Percentiles rank a stretch among this genome's conserved stretches.
These are phyloP conservation scores for Bombyx huttoni DNA, from an alignment of 2,888 invertebrate genomes.

Conservation along the genomic window DNA sequence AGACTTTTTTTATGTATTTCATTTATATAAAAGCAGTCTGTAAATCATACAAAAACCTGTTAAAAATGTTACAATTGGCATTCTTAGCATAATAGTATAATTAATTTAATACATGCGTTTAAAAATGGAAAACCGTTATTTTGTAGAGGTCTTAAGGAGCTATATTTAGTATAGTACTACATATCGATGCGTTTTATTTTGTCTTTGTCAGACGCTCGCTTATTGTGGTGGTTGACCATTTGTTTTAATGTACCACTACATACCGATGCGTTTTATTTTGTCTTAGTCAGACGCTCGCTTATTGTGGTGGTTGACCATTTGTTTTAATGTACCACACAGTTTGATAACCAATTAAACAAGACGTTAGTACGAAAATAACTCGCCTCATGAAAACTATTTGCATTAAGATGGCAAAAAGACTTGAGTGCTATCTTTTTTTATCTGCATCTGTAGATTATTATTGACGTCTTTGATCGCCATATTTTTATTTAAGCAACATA, in stretches of 20 bases:
- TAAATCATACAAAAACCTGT: constrained; percentile 66
- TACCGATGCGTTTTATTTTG: constrained; percentile 19
- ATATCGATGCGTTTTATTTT: constrained; percentile 18
- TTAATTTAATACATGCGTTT: constrained; percentile 14
- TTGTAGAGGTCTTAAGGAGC: constrained; percentile 18
- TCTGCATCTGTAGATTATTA: too few relatives aligned
- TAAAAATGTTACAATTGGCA: constrained; percentile 56
- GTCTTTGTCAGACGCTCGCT: constrained; percentile 20
- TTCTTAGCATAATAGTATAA: constrained; percentile 29
- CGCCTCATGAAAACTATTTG: not conserved
- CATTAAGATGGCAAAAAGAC: too few relatives aligned
- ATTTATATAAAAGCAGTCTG: constrained; percentile 70
- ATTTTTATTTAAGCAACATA: too few relatives aligned
- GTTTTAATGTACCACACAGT: constrained; percentile 26
- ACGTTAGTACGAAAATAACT: not conserved
- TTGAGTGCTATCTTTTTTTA: too few relatives aligned
- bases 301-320: constrained; percentile 53
- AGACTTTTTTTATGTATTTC: constrained; percentile 30
- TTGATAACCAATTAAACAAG: constrained; percentile 18
- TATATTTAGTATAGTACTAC: not conserved
- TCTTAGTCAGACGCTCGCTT: constrained; percentile 21
- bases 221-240: constrained; percentile 53
- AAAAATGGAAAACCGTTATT: constrained; percentile 52
- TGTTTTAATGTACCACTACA: constrained; percentile 22
- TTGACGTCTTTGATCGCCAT: too few relatives aligned